Percentiles rank a stretch among this genome's conserved stretches.
These are phyloP conservation scores for Thaumetopoea pityocampa DNA, from an alignment of 1,140 invertebrate genomes.

Conservation along the genomic window DNA sequence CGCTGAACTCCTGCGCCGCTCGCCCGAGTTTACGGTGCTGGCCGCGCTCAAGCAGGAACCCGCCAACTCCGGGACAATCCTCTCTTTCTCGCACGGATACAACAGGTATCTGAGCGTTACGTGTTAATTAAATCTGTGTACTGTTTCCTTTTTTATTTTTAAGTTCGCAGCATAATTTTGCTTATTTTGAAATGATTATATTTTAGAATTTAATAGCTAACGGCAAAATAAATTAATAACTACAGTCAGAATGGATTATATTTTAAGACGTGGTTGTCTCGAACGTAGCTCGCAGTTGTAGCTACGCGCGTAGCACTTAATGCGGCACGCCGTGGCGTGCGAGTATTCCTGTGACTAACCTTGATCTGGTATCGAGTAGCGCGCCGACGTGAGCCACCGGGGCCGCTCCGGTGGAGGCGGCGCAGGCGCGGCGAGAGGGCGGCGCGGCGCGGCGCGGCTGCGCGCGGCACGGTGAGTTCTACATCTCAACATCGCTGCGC, in stretches of 20 bases:
- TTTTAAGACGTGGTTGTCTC: too few species aligned
- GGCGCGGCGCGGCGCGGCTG: constrained; percentile 21
- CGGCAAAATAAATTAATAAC: too few species aligned
- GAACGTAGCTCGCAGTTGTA: too few species aligned
- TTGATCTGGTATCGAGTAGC: constrained; percentile 52
- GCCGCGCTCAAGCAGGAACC: constrained; percentile 86
- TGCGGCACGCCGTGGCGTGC: too few species aligned
- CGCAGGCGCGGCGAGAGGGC: constrained; percentile 20
- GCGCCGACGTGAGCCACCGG: constrained; percentile 32
- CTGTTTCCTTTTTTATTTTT: neutral
- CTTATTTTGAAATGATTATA: too few species aligned
- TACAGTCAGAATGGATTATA: too few species aligned
- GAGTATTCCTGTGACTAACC: too few species aligned
- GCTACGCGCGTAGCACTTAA: too few species aligned
- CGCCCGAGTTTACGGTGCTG: constrained; percentile 88
- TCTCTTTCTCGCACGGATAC: constrained; percentile 87
- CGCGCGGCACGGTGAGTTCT: constrained; percentile 66
- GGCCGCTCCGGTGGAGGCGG: constrained; percentile 21
- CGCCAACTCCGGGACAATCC: constrained; percentile 87
- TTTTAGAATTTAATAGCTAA: too few species aligned
- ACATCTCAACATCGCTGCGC: constrained; percentile 76
- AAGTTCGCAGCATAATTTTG: constrained; percentile 3
- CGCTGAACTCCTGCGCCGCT: constrained; percentile 80
- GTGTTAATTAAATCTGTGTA: constrained; percentile 3
- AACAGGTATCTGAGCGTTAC: constrained; percentile 76